Evolutionary conservation across 2,797 vertebrate genomes (phyloP).

Genomic region (Notolabrus celidotus): DNA sequence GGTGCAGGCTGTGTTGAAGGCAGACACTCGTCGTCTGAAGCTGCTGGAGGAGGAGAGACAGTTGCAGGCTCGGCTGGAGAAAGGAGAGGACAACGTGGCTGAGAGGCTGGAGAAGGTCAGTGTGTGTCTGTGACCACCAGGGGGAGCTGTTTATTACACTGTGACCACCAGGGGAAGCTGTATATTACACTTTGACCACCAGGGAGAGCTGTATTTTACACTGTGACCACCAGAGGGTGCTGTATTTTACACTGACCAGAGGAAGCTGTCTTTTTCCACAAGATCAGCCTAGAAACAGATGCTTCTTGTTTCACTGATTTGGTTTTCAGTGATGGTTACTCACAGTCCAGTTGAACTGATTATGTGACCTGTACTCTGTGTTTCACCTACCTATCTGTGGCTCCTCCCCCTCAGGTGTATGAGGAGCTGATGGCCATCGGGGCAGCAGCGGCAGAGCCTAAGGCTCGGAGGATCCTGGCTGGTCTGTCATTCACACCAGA

Average conservation of each 20-base stretch:
- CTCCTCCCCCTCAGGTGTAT: constrained; percentile 84
- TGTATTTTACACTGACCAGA: too few relatives aligned
- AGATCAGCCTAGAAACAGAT: too few relatives aligned
- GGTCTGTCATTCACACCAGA: constrained; percentile 93
- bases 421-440: constrained; percentile 90
- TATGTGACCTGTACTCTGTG: background rate
- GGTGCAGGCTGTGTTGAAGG: constrained; percentile 92
- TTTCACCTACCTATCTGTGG: background rate
- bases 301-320: too few relatives aligned
- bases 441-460: constrained; percentile 91
- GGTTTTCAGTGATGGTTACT: too few relatives aligned
- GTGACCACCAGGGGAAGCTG: too few relatives aligned
- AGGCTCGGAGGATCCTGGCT: constrained; percentile 92
- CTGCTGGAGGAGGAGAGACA: constrained; percentile 90
- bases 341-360: too few relatives aligned
- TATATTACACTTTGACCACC: too few relatives aligned
- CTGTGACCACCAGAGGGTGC: too few relatives aligned
- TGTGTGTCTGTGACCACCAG: background rate
- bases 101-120: constrained; percentile 90
- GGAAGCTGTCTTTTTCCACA: too few relatives aligned
- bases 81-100: constrained; percentile 88
- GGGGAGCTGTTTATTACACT: background rate
- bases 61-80: constrained; percentile 89
- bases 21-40: constrained; percentile 90
- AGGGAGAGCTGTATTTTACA: too few relatives aligned